Conservation (phyloP, 2,888 invertebrate species). For the Drosophila greeni region DNA sequence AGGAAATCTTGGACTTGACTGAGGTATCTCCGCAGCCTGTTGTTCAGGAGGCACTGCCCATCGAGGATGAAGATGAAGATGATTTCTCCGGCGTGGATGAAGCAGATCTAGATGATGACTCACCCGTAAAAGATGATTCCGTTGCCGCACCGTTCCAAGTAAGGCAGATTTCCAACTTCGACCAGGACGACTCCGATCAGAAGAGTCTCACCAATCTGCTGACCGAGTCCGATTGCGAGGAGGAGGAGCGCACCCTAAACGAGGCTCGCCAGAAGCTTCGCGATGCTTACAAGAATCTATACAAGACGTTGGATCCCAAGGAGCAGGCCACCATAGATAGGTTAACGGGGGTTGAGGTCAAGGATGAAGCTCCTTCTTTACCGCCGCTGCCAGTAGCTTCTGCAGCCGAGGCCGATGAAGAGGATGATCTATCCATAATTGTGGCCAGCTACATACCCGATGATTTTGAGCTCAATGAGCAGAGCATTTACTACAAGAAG, state of each 20-base stretch:
- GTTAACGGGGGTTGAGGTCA: slow-evolving; percentile 33
- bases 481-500: slow-evolving; percentile 63
- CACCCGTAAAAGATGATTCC: slow-evolving; percentile 1
- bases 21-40: slow-evolving; percentile 32
- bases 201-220: slow-evolving; percentile 71
- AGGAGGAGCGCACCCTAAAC: slow-evolving; percentile 62
- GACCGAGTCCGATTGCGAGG: slow-evolving; percentile 71
- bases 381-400: slow-evolving; percentile 3
- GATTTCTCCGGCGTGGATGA: slow-evolving; percentile 66
- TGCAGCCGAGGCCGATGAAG: slow-evolving; percentile 59
- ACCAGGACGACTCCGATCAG: slow-evolving; percentile 66
- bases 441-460: slow-evolving; percentile 76
- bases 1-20: slow-evolving; percentile 70
- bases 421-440: slow-evolving; percentile 77
- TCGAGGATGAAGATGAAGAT: slow-evolving; percentile 55
- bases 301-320: slow-evolving; percentile 47
- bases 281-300: slow-evolving; percentile 53
- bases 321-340: slow-evolving; percentile 49
- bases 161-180: slow-evolving; percentile 70
- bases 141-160: neutral
- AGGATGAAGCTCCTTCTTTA: neutral
- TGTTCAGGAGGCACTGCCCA: slow-evolving; percentile 4
- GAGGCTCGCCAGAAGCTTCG: slow-evolving; percentile 60
- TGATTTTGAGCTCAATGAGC: slow-evolving; percentile 60
- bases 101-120: slow-evolving; percentile 43